Evolutionary conservation across 2,797 vertebrate genomes (phyloP), one percentile per base, ranked within the genome.

Genomic region (Notolepis coatsorum): DNA sequence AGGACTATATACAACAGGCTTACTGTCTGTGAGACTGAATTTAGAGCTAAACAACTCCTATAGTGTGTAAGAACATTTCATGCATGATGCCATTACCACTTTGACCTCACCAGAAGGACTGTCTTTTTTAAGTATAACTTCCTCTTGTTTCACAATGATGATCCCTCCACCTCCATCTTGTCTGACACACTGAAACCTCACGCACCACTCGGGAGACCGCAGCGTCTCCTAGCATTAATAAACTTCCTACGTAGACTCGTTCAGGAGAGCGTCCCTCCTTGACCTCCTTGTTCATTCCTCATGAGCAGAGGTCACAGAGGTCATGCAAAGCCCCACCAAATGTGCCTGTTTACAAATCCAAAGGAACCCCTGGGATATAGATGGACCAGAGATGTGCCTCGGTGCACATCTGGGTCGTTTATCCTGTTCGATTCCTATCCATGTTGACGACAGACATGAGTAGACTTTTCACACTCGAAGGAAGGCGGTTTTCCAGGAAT

Each of bases 291-390:
- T 28, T 53, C 7, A 6, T 28, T 13, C 15, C 4, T 38, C 2
- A 28, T 24, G 4, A 24, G 45, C 39, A 5, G 2, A 9, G 18
- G 7, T 45, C 33, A 31, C 5, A 0, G 4, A 30, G 39, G 15
- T 25, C 31, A 63, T 27, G 0, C 20, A 57, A 58, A 33, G 57
- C 27, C 17, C 65, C 21, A 15, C 60, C 70, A 55, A 42, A 69
- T 52, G 79, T 73, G 74, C 77, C 79, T 78, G 65, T 47, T 50
- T 20, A 31, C 15, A 57, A 51, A 67, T 54, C 21, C 57, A 68
- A 76, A 75, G 57, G 41, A 71, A n/a, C 48, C 53, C 21, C 8
- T 10, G 10, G 37, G 37, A 10, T n/a, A 10, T n/a, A 10, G 17
- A 4, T 45, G 57, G 45, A 46, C 46, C 21, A 21, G 43, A 4